Evolutionary conservation across 2,888 invertebrate species (phyloP).

Genomic region (Notocelia uddmanniana): DNA sequence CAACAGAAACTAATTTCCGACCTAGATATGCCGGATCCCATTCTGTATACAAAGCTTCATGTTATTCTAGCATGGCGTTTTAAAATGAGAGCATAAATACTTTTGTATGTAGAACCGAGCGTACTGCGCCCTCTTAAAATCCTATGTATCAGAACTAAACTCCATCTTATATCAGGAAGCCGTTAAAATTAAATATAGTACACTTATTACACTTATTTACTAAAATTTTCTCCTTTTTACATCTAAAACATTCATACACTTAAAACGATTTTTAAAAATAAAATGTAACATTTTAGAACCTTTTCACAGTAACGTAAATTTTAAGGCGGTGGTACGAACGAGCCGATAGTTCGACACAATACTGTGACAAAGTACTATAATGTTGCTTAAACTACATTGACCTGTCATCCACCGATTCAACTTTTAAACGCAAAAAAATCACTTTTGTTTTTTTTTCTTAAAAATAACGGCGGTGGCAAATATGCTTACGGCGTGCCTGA

Average conservation of each 20-base stretch:
- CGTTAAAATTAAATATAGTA: constrained; percentile 11
- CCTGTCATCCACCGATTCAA: too few relatives aligned
- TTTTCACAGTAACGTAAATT: constrained; percentile 16
- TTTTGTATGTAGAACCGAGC: too few relatives aligned
- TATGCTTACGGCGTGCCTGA: too few relatives aligned
- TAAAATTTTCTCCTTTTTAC: neutral
- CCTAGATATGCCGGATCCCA: too few relatives aligned
- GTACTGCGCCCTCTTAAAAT: too few relatives aligned
- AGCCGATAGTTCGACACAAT: constrained; percentile 5
- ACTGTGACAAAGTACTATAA: constrained; percentile 22
- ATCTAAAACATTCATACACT: neutral
- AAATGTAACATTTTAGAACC: neutral
- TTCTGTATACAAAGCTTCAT: too few relatives aligned
- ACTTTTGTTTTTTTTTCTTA: too few relatives aligned
- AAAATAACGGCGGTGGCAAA: too few relatives aligned
- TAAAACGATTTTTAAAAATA: neutral
- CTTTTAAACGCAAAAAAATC: too few relatives aligned
- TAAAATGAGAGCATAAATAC: too few relatives aligned
- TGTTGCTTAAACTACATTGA: neutral
- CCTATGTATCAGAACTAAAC: constrained; percentile 1
- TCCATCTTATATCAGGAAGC: neutral
- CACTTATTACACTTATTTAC: constrained; percentile 4
- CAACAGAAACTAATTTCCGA: too few relatives aligned
- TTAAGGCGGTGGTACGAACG: constrained; percentile 7
- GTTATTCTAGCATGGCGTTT: too few relatives aligned